Evolutionary conservation across 2,113 vertebrate species (phyloP).

Genomic region (Mesitornis unicolor): DNA sequence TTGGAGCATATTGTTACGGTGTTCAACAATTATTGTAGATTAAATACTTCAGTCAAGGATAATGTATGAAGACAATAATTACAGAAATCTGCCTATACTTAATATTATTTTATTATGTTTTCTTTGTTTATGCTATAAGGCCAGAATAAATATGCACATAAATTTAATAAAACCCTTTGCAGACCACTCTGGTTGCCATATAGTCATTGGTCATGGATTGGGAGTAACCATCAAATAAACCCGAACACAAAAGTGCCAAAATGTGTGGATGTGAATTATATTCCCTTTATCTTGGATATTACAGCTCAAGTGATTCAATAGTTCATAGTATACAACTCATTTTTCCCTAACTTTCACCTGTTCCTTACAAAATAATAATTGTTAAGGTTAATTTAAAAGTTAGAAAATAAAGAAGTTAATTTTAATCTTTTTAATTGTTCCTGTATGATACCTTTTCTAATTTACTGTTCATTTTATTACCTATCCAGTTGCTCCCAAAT

Average conservation of each 20-base stretch:
- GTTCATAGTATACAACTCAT: not conserved
- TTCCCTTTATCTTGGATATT: not conserved
- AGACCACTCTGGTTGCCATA: not conserved
- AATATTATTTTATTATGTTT: not conserved
- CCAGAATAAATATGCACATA: not conserved
- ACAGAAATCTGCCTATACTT: not conserved
- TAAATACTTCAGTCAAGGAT: not conserved
- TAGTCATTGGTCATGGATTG: not conserved
- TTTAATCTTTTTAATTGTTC: slow-evolving; percentile 55
- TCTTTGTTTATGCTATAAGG: not conserved
- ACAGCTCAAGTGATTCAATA: not conserved
- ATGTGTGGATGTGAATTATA: not conserved
- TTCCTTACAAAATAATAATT: not conserved
- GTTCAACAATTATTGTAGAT: not conserved
- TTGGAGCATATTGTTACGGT: not conserved
- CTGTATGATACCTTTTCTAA: slow-evolving; percentile 67
- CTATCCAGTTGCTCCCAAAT: slow-evolving; percentile 89
- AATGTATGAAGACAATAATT: not conserved
- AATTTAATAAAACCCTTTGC: not conserved
- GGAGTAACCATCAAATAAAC: not conserved
- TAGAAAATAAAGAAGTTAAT: slow-evolving; percentile 10
- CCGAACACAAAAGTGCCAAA: not conserved
- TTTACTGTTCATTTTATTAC: slow-evolving; percentile 77
- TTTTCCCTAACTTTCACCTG: not conserved
- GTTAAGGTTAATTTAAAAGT: not conserved